phyloP scores from a whole-genome alignment of 1,140 invertebrate genomes.

The Parasteatoda tepidariorum region DNA sequence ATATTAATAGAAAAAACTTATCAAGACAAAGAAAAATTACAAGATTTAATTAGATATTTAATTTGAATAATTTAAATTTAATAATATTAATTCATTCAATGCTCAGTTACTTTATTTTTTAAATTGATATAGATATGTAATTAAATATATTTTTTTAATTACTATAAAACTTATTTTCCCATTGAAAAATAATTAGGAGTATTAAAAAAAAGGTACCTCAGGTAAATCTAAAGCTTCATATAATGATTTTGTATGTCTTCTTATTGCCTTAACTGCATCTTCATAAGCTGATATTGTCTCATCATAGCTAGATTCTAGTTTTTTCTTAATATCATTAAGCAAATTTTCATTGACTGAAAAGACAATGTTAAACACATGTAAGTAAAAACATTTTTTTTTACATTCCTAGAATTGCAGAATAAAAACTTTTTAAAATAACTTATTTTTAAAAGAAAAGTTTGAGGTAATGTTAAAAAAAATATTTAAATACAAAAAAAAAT shows the following conservation, averaged over 20 bases:
- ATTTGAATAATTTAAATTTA: too few relatives aligned
- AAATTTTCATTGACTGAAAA: slow-evolving; percentile 65
- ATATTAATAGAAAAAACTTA: too few relatives aligned
- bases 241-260: slow-evolving; percentile 65
- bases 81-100: too few relatives aligned
- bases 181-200: slow-evolving; percentile 13
- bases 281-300: slow-evolving; percentile 63
- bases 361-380: neutral
- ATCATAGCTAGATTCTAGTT: slow-evolving; percentile 46
- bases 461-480: too few relatives aligned
- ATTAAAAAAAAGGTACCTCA: slow-evolving; percentile 63
- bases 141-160: neutral
- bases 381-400: neutral
- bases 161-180: slow-evolving; percentile 53
- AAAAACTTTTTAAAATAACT: neutral
- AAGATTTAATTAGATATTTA: too few relatives aligned
- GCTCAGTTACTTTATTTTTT: neutral
- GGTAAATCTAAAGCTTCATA: slow-evolving; percentile 68
- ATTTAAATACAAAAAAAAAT: too few relatives aligned
- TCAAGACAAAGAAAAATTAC: too few relatives aligned
- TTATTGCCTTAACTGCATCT: slow-evolving; percentile 63
- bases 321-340: slow-evolving; percentile 64
- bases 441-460: too few relatives aligned
- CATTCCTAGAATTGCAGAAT: neutral
- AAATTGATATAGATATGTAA: neutral